These are phyloP conservation scores for Austrofundulus limnaeus DNA, from an alignment of 2,113 vertebrate species.

Conservation along the genomic window DNA sequence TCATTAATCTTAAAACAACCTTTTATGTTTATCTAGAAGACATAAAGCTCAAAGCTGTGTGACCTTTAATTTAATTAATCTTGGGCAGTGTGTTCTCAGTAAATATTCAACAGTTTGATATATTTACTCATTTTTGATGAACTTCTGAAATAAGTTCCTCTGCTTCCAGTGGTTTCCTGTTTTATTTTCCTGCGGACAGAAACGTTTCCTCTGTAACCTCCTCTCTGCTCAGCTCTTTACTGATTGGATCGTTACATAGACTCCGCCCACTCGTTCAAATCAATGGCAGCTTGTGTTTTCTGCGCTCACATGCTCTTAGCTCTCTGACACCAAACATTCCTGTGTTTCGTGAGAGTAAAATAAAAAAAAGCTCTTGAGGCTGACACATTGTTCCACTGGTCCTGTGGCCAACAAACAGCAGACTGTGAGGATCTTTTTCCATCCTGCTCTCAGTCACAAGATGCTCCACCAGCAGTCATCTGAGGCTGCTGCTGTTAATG, in stretches of 20 bases:
- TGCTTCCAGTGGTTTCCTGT: background rate
- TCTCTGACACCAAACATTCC: slow-evolving; percentile 37
- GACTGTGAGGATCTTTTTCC: slow-evolving; percentile 57
- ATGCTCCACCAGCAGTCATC: slow-evolving; percentile 64
- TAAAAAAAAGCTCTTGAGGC: background rate
- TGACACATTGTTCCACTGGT: slow-evolving; percentile 56
- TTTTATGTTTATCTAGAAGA: too few relatives aligned
- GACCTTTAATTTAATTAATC: too few relatives aligned
- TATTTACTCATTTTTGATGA: too few relatives aligned
- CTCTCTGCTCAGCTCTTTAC: slow-evolving; percentile 4
- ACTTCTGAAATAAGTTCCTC: background rate
- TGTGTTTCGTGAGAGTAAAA: background rate
- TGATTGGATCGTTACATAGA: slow-evolving; percentile 33
- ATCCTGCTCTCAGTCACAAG: slow-evolving; percentile 60
- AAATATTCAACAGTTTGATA: too few relatives aligned
- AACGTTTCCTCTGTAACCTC: slow-evolving; percentile 16
- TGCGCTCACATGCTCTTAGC: slow-evolving; percentile 19
- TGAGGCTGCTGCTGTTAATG: slow-evolving; percentile 40
- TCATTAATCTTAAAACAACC: too few relatives aligned
- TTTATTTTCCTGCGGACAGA: background rate
- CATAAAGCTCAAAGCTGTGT: too few relatives aligned
- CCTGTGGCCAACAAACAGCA: slow-evolving; percentile 49
- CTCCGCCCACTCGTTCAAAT: slow-evolving; percentile 28
- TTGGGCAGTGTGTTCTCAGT: too few relatives aligned
- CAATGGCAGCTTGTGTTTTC: slow-evolving; percentile 65